Percentiles rank a stretch among this genome's conserved stretches.
phyloP scores from a whole-genome alignment of 2,113 vertebrate species.

The Clarias gariepinus region DNA sequence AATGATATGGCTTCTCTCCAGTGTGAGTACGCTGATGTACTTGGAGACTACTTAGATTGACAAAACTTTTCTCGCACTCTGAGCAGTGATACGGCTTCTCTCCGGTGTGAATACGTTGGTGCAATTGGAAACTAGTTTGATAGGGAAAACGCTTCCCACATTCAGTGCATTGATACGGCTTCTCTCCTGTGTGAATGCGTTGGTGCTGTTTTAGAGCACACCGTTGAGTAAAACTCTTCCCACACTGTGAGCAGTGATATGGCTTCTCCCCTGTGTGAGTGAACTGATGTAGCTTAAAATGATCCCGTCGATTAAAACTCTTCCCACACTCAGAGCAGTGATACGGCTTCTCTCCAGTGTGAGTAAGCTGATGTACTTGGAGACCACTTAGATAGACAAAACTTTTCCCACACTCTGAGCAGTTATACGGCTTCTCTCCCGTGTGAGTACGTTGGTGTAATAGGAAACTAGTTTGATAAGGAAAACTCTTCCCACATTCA shows the following conservation, averaged over 20 bases:
- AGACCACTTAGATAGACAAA: not conserved
- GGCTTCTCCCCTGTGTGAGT: not conserved
- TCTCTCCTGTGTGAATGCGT: not conserved
- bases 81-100: not conserved
- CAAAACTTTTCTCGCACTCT: not conserved
- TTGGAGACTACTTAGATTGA: not conserved
- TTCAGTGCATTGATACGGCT: not conserved
- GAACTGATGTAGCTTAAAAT: too few species aligned
- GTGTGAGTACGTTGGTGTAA: not conserved
- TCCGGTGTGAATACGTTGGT: not conserved
- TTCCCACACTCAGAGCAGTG: not conserved
- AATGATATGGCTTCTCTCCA: not conserved
- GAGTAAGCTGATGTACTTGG: not conserved
- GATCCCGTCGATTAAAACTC: too few species aligned
- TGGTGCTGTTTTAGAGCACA: too few species aligned
- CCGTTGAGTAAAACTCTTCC: not conserved
- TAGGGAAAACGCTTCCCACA: not conserved
- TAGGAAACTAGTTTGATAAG: not conserved
- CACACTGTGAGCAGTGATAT: not conserved
- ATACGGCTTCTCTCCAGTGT: not conserved
- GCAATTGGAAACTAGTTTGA: not conserved
- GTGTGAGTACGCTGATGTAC: not conserved
- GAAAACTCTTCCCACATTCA: not conserved
- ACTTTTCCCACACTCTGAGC: not conserved
- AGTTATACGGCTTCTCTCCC: not conserved